phyloP scores from a whole-genome alignment of 2,797 vertebrate genomes.

The Galaxias olidus region DNA sequence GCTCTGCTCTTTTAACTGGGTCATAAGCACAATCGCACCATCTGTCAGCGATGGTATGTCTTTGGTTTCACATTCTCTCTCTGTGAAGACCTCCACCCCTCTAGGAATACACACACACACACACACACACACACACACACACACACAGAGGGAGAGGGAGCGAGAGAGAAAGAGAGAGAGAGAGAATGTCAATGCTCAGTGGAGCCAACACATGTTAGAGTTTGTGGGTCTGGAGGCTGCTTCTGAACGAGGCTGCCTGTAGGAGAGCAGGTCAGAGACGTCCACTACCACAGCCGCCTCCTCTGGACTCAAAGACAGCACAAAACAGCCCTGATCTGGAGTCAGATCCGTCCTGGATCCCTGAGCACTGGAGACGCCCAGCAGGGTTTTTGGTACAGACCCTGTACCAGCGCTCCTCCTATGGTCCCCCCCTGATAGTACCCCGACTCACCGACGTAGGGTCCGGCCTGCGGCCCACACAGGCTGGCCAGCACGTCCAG shows the following conservation, averaged over 20 bases:
- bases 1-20: conserved; percentile 62
- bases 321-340: no score
- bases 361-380: no score
- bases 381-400: no score
- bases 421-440: not conserved
- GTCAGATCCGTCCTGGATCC: no score
- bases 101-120: conserved; percentile 34
- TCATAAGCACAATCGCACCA: conserved; percentile 70
- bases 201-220: conserved; percentile 30
- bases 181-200: no score
- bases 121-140: conserved; percentile 2
- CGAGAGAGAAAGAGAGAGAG: no score
- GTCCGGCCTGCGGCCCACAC: conserved; percentile 59
- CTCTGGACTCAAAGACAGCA: no score
- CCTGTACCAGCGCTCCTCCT: no score
- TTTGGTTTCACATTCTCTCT: conserved; percentile 73
- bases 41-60: conserved; percentile 65
- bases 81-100: conserved; percentile 48
- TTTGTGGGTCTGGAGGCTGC: no score
- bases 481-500: conserved; percentile 83
- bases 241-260: no score
- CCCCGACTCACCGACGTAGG: conserved; percentile 65
- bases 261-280: not conserved
- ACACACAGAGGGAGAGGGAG: no score
- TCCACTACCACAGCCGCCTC: not conserved